Evolutionary conservation across 2,113 vertebrate genomes (phyloP).

Genomic region (Sceloporus tristichus): DNA sequence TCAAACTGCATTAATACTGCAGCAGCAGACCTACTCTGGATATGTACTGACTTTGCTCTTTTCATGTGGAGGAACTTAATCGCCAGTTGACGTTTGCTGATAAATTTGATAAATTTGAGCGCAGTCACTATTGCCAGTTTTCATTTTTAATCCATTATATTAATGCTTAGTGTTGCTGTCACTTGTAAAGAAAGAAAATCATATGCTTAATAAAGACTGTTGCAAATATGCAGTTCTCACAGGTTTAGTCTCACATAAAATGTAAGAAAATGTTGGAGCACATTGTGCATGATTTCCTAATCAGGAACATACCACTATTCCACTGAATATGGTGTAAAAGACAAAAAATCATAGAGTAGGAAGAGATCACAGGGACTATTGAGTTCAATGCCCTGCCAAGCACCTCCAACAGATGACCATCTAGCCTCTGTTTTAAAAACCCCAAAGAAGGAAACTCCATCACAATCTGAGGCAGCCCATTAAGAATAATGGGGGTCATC

Average conservation of each 20-base stretch:
- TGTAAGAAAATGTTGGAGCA: not conserved
- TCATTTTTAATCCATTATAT: not conserved
- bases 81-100: not conserved
- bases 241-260: not conserved
- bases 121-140: not conserved
- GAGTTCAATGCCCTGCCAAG: too few relatives aligned
- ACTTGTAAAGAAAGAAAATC: not conserved
- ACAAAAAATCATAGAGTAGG: too few relatives aligned
- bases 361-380: too few relatives aligned
- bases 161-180: not conserved
- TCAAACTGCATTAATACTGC: too few relatives aligned
- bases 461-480: too few relatives aligned
- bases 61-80: not conserved
- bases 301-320: not conserved
- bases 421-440: too few relatives aligned
- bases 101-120: not conserved
- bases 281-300: not conserved
- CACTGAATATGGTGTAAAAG: too few relatives aligned
- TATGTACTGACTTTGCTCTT: not conserved
- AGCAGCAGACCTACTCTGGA: not conserved
- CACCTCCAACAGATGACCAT: too few relatives aligned
- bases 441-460: too few relatives aligned
- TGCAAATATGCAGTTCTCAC: not conserved
- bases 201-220: not conserved
- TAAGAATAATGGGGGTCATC: too few relatives aligned